Conservation (phyloP, 2,888 invertebrate species). For the Protodeltote pygarga region DNA sequence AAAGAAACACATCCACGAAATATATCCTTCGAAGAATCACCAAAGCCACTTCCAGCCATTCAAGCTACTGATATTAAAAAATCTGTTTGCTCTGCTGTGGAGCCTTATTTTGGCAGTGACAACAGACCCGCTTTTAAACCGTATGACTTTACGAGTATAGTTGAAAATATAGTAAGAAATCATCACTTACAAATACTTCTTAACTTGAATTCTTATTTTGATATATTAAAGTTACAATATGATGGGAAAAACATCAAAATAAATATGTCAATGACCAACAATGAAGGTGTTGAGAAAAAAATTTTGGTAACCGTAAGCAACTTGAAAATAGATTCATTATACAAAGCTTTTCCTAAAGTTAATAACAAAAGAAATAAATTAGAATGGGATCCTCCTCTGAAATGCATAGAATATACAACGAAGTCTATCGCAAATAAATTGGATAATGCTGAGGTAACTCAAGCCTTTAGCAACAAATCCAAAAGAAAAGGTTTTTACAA, state of each 20-base stretch:
- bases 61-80: conserved; percentile 2
- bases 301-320: conserved; percentile 15
- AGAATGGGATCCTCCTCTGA: neutral
- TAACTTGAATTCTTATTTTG: conserved; percentile 18
- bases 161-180: conserved; percentile 27
- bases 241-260: conserved; percentile 19
- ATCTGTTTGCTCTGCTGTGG: conserved; percentile 47
- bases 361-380: neutral
- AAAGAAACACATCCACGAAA: neutral
- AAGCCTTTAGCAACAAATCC: conserved; percentile 25
- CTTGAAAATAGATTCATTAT: conserved; percentile 18
- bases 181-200: conserved; percentile 19
- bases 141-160: conserved; percentile 23
- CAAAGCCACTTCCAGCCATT: neutral
- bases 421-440: conserved; percentile 1
- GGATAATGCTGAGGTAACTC: neutral
- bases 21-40: conserved; percentile 1
- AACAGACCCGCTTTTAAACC: conserved; percentile 16
- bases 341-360: conserved; percentile 9
- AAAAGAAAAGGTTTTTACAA: conserved; percentile 57
- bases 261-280: conserved; percentile 14
- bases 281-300: conserved; percentile 8
- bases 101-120: conserved; percentile 43
- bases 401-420: conserved; percentile 28
- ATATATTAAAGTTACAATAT: conserved; percentile 24